Conservation (phyloP, 2,888 invertebrate genomes). For the Pammene aurita region DNA sequence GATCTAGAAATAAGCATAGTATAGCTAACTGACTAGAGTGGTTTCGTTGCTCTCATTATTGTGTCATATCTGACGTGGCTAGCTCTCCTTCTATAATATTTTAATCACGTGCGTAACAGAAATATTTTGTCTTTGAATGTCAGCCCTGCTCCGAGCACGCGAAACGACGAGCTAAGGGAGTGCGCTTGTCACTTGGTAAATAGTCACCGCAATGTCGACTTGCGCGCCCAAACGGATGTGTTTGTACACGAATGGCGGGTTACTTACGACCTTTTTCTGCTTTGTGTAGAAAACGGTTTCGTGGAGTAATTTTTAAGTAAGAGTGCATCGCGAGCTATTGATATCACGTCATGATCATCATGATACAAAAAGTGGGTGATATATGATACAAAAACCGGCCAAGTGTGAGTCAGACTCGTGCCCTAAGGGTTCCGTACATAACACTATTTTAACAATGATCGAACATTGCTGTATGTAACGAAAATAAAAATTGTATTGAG, state of each 20-base stretch:
- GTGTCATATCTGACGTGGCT: too few relatives aligned
- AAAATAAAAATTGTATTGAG: too few relatives aligned
- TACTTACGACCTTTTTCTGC: neutral
- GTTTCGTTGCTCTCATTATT: too few relatives aligned
- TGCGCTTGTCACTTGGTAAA: constrained; percentile 72
- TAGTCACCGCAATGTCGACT: constrained; percentile 65
- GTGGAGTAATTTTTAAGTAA: constrained; percentile 78
- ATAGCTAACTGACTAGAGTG: too few relatives aligned
- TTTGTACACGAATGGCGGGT: neutral
- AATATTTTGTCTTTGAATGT: constrained; percentile 25
- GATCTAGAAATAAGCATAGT: too few relatives aligned
- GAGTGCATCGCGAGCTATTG: constrained; percentile 57
- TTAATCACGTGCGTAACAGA: too few relatives aligned
- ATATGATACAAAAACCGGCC: neutral
- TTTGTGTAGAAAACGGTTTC: constrained; percentile 55
- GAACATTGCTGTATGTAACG: too few relatives aligned
- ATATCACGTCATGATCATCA: constrained; percentile 36
- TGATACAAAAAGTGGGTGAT: too few relatives aligned
- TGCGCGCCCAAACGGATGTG: neutral
- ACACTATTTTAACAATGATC: too few relatives aligned
- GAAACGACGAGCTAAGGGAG: constrained; percentile 68
- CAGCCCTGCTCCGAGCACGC: constrained; percentile 61
- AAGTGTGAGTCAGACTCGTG: too few relatives aligned
- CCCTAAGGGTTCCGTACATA: too few relatives aligned
- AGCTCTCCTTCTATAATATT: too few relatives aligned